A percentile compares a stretch with the other conserved stretches of the same genome.
Evolutionary conservation across 1,140 invertebrate species (phyloP).

Genomic region (Drosophila tsacasi): DNA sequence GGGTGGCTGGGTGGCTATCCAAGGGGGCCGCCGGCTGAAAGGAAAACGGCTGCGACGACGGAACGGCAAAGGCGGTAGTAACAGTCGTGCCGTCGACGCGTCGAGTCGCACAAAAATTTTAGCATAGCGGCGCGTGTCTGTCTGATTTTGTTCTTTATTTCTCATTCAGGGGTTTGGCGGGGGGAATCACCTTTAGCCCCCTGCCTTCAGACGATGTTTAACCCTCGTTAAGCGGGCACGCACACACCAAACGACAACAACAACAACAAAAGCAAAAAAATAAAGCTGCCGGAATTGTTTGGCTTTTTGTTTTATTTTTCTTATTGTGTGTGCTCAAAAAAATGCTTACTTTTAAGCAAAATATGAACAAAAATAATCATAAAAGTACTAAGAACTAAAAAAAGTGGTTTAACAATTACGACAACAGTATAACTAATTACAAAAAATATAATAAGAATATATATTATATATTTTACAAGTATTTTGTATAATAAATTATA

Average conservation of each 20-base stretch:
- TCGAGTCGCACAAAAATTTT: constrained; percentile 74
- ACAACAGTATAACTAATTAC: neutral
- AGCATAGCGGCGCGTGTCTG: constrained; percentile 56
- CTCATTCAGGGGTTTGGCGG: neutral
- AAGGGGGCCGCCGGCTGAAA: neutral
- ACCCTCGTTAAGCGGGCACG: constrained; percentile 35
- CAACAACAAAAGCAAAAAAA: constrained; percentile 1
- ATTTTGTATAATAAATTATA: neutral
- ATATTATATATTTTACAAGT: neutral
- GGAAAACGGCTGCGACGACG: constrained; percentile 41
- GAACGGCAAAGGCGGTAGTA: constrained; percentile 68
- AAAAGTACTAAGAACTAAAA: neutral
- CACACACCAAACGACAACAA: constrained; percentile 10
- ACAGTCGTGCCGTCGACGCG: constrained; percentile 78
- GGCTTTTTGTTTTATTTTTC: constrained; percentile 12
- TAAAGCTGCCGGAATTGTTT: constrained; percentile 16
- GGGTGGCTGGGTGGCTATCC: neutral
- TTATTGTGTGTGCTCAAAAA: neutral
- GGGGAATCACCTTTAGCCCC: constrained; percentile 40
- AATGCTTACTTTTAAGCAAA: constrained; percentile 4
- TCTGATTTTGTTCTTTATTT: constrained; percentile 20
- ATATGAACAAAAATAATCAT: neutral
- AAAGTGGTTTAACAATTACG: neutral
- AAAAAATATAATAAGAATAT: neutral
- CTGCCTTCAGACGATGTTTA: constrained; percentile 29